Evolutionary conservation across 2,888 invertebrate genomes (phyloP).

Genomic region (Cerceris ruficornis): DNA sequence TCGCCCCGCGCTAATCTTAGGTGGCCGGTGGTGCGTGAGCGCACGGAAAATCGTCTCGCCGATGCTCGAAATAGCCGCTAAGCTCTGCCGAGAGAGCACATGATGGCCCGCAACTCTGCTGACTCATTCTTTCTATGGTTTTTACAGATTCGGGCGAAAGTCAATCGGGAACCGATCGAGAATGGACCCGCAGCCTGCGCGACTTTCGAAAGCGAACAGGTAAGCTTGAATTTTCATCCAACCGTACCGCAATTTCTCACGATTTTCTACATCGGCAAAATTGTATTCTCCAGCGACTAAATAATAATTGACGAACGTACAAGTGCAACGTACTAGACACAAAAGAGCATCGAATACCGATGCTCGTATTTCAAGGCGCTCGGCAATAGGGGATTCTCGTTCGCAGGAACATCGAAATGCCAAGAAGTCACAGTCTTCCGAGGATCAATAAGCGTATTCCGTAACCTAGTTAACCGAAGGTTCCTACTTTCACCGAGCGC

Average conservation of each 20-base stretch:
- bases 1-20: slow-evolving; percentile 71
- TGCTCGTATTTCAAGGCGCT: no score
- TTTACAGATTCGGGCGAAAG: slow-evolving; percentile 70
- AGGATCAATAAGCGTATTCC: slow-evolving; percentile 38
- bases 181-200: slow-evolving; percentile 55
- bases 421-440: slow-evolving; percentile 4
- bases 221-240: slow-evolving; percentile 48
- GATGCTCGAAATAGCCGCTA: slow-evolving; percentile 42
- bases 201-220: slow-evolving; percentile 68
- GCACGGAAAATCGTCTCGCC: slow-evolving; percentile 42
- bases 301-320: no score
- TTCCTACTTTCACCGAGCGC: slow-evolving; percentile 61
- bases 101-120: slow-evolving; percentile 14
- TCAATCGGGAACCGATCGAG: slow-evolving; percentile 66
- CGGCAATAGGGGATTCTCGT: no score
- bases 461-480: slow-evolving; percentile 60
- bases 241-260: no score
- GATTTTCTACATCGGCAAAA: no score
- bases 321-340: no score
- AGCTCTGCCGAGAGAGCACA: slow-evolving; percentile 6
- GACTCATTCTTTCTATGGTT: slow-evolving; percentile 36
- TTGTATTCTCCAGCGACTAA: no score
- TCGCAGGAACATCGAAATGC: slow-evolving; percentile 7
- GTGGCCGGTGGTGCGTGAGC: slow-evolving; percentile 42
- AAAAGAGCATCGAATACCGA: no score